Percentiles rank a stretch among this genome's conserved stretches.
These are phyloP conservation scores for Callocephalon fimbriatum DNA, from an alignment of 2,113 vertebrate species.

Conservation along the genomic window DNA sequence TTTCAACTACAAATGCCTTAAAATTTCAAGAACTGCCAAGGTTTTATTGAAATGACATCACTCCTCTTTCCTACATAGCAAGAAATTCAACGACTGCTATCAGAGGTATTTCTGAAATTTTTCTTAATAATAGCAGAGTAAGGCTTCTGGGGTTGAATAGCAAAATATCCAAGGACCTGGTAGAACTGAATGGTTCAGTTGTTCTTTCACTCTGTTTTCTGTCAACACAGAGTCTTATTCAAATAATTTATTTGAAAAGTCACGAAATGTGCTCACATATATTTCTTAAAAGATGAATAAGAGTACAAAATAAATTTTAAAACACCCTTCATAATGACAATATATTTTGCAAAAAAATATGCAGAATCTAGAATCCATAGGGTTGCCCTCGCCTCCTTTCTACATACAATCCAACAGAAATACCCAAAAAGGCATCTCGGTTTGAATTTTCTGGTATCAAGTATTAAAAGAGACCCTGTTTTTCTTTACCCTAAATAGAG, in stretches of 20 bases:
- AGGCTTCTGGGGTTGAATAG: neutral
- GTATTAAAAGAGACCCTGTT: fast-evolving
- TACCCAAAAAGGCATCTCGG: fast-evolving
- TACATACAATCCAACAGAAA: neutral
- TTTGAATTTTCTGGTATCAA: neutral
- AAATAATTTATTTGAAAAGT: neutral
- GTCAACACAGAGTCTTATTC: neutral
- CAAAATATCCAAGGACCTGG: neutral
- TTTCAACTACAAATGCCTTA: neutral
- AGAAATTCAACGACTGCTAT: neutral
- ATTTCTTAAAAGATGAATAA: neutral
- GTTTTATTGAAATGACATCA: neutral
- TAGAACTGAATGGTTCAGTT: neutral
- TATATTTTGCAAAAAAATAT: fast-evolving
- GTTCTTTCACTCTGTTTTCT: neutral
- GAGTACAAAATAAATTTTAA: neutral
- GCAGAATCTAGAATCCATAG: neutral
- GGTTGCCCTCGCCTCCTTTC: fast-evolving
- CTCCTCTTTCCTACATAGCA: fast-evolving
- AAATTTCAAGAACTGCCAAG: neutral
- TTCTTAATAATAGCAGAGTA: neutral
- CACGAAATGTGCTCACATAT: neutral
- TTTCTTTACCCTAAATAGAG: neutral
- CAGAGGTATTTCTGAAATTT: neutral
- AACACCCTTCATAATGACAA: neutral